These are phyloP conservation scores for Drosophila sp. DNA, from an alignment of 1,140 invertebrate species.

Conservation along the genomic window DNA sequence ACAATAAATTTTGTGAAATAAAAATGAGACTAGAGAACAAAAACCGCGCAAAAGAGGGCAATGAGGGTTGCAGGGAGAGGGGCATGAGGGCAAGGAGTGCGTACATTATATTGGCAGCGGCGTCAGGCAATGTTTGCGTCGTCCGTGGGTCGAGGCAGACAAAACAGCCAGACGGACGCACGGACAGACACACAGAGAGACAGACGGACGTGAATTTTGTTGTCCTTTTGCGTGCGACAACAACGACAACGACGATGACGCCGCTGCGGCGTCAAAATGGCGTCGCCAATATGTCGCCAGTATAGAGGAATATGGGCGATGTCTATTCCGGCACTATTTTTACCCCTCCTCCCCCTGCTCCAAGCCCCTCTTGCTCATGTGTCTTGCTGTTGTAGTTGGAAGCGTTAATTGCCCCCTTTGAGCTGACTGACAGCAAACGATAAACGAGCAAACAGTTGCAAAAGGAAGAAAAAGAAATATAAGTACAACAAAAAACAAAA, in stretches of 20 bases:
- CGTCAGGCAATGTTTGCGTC: slow-evolving; percentile 52
- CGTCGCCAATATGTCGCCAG: slow-evolving; percentile 78
- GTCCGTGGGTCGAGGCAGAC: slow-evolving; percentile 32
- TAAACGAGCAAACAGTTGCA: slow-evolving; percentile 78
- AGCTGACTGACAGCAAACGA: slow-evolving; percentile 77
- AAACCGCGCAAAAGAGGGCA: slow-evolving; percentile 12
- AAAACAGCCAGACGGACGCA: slow-evolving; percentile 26
- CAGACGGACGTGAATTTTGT: slow-evolving; percentile 16
- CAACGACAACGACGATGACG: slow-evolving; percentile 46
- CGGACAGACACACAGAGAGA: slow-evolving; percentile 4
- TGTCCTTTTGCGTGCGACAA: slow-evolving; percentile 56
- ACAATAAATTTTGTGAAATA: slow-evolving; percentile 60
- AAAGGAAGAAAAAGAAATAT: slow-evolving; percentile 15
- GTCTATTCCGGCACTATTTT: slow-evolving; percentile 37
- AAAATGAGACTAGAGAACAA: slow-evolving; percentile 35
- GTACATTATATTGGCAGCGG: slow-evolving; percentile 22
- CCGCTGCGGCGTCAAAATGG: slow-evolving; percentile 68
- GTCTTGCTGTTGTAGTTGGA: slow-evolving; percentile 29
- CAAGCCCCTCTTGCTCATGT: not conserved
- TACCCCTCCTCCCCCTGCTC: slow-evolving; percentile 21
- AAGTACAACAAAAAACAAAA: slow-evolving; percentile 28
- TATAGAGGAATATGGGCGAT: slow-evolving; percentile 57
- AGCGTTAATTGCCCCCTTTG: slow-evolving; percentile 80
- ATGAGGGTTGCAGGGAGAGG: not conserved
- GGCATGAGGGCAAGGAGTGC: not conserved